Evolutionary conservation across 1,140 invertebrate genomes (phyloP), one percentile per base, ranked within the genome.

Genomic region (Drosophila dunni): DNA sequence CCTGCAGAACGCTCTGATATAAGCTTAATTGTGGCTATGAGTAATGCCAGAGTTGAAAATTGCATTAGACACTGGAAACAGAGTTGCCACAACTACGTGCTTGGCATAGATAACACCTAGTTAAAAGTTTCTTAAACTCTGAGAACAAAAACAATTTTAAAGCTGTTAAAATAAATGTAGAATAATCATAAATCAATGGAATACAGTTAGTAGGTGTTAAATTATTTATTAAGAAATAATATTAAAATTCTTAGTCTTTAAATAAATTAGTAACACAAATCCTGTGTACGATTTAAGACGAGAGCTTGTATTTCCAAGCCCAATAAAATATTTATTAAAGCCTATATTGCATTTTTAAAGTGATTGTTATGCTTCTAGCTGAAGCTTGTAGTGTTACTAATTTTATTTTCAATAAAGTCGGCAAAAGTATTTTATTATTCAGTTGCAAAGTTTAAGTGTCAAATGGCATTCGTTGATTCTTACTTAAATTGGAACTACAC

Each of bases 11-110:
- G 20, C 53, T 15, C 13, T 40, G 69, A 29, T 67, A 64, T 72
- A 24, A 72, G 63, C 54, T 72, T 45, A 72, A 66, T 66, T 72
- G 69, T 57, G 45, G 50, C 53, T 45, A 69, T 63, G 67, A 51
- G 45, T 20, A 61, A 58, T 40, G 57, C 65, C 36, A 10, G 38
- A 51, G 50, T 45, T 72, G 45, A 42, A 46, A 67, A 72, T 45
- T 72, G 63, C 69, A 72, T 60, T 51, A 40, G 33, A 17, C 11
- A 34, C 51, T 56, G 13, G 34, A 45, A 48, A 62, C 67, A 58
- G 17, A 66, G 36, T 57, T 46, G 53, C 9, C 13, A 29, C 36
- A 54, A 53, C 11, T 61, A 73, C 70, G 70, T 73, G 70, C 13
- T 17, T 53, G 64, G 56, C 70, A 73, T 73, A 48, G 42, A 56